Base-by-base conservation (phyloP, 2,113 vertebrate species). In the Antigone vipio region DNA sequence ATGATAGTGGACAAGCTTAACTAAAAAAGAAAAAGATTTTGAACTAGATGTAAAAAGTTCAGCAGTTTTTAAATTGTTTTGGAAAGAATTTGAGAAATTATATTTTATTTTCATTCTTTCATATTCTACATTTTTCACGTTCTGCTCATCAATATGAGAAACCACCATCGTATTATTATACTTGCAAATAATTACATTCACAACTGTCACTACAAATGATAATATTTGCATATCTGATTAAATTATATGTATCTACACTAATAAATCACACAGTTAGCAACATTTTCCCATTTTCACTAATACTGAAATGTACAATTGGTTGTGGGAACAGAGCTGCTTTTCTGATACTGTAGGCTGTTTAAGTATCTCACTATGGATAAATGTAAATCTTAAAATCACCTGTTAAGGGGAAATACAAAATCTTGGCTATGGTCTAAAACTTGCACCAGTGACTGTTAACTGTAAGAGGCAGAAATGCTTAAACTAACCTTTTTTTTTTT, bases 211-310 rank as follows among this genome's bases (percentile, higher is more conserved):
- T 77, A 52, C 19, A 86, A 68, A 81, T 2, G 2, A 75, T 56
- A 85, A 42, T 77, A 93, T 84, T 91, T 93, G 44, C n/a, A 29
- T 94, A 78, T 68, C 27, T 78, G 60, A 81, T 84, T 93, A 68
- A 92, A 91, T 89, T 10, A 18, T 72, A 64, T 66, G 13, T 74
- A 80, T 71, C 27, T 88, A 73, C 47, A 67, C 8, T 55, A 71
- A 90, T 59, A 88, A 88, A 88, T 86, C 67, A 59, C 17, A 40
- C 7, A 52, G 42, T 88, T 82, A 69, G 9, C 5, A 86, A 75
- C 7, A 78, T 81, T 9, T 59, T 81, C 16, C 5, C 4, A 42
- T 78, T 72, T 81, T 20, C 21, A n/a, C 12, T 56, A 75, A 40
- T 4, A 80, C 15, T 63, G 12, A 91, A 63, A 64, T 75, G 30